Conservation (phyloP, 2,113 vertebrate species). For the Sinosuthora webbiana region DNA sequence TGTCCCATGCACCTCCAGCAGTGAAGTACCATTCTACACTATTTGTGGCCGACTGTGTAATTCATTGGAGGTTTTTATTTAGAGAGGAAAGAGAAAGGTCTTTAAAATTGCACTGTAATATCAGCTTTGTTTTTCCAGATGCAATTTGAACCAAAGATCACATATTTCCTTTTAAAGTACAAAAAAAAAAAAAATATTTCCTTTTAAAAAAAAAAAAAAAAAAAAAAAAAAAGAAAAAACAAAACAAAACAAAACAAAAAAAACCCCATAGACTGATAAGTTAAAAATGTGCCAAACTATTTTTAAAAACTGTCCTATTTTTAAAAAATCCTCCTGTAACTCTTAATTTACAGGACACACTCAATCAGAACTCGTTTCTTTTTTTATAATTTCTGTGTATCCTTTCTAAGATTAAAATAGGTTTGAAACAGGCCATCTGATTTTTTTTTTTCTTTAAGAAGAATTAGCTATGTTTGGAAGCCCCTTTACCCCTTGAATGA, state of each 20-base stretch:
- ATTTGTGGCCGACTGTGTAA: not conserved
- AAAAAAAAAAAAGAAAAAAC: too few species aligned
- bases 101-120: not conserved
- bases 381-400: not conserved
- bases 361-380: not conserved
- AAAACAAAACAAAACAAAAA: not conserved
- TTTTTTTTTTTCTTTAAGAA: not conserved
- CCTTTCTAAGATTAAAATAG: not conserved
- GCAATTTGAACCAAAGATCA: not conserved
- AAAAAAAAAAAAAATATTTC: not conserved
- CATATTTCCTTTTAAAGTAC: not conserved
- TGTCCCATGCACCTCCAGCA: not conserved
- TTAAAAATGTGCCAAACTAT: not conserved
- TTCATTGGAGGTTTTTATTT: not conserved
- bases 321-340: not conserved
- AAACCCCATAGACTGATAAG: not conserved
- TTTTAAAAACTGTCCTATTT: not conserved
- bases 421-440: not conserved
- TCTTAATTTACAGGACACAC: not conserved
- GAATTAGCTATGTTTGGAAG: not conserved
- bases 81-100: not conserved
- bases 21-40: not conserved
- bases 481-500: not conserved
- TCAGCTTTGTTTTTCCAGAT: not conserved
- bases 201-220: not conserved